A percentile compares a stretch with the other conserved stretches of the same genome.
These are phyloP conservation scores for Microchrysa polita DNA, from an alignment of 2,888 invertebrate species.

Conservation along the genomic window DNA sequence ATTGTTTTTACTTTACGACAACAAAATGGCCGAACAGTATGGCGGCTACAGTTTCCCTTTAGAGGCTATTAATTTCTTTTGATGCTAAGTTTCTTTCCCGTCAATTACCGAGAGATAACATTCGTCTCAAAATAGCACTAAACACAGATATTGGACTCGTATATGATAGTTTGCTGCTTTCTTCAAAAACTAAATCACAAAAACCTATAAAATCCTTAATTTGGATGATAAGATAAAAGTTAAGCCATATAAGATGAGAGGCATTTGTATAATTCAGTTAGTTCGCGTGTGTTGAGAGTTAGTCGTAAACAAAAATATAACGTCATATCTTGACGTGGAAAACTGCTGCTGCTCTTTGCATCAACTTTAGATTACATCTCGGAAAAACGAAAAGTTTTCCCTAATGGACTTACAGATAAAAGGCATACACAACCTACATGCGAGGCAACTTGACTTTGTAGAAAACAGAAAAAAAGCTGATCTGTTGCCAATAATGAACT, in stretches of 20 bases:
- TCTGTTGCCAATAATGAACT: slow-evolving; percentile 43
- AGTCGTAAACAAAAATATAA: slow-evolving; percentile 42
- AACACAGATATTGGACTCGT: not conserved
- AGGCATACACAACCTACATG: slow-evolving; percentile 26
- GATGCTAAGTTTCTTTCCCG: not conserved
- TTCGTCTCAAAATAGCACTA: not conserved
- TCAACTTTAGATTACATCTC: slow-evolving; percentile 28
- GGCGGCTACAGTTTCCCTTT: too few relatives aligned
- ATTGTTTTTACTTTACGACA: too few relatives aligned
- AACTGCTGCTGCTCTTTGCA: slow-evolving; percentile 22
- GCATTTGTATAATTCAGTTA: slow-evolving; percentile 39
- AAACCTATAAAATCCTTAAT: slow-evolving; percentile 41
- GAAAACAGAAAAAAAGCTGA: slow-evolving; percentile 24
- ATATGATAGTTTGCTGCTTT: slow-evolving; percentile 17
- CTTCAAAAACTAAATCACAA: slow-evolving; percentile 24
- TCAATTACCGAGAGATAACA: not conserved
- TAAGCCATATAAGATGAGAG: slow-evolving; percentile 24
- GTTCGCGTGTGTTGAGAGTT: slow-evolving; percentile 26
- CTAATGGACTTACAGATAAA: slow-evolving; percentile 41
- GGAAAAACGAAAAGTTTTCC: slow-evolving; percentile 32
- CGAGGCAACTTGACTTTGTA: not conserved
- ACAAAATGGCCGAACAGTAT: too few relatives aligned
- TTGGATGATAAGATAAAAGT: slow-evolving; percentile 40
- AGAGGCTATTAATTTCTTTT: not conserved
- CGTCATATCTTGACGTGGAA: slow-evolving; percentile 36